A percentile compares a stretch with the other conserved stretches of the same genome.
These are phyloP conservation scores for Nymphalis io DNA, from an alignment of 1,140 invertebrate species.

Conservation along the genomic window DNA sequence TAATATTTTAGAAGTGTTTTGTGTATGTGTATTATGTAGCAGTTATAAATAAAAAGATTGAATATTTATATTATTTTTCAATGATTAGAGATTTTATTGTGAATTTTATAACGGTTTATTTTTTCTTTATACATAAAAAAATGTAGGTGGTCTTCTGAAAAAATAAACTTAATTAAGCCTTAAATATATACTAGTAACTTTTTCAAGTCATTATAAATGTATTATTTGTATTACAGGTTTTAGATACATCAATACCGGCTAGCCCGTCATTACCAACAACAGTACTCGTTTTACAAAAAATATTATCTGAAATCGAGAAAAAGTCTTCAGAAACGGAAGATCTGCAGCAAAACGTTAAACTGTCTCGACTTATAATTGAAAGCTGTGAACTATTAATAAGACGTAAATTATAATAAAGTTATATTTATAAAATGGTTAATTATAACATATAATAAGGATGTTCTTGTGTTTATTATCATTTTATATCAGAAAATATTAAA, in stretches of 20 bases:
- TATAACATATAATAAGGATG: neutral
- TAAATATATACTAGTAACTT: no score
- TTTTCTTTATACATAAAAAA: no score
- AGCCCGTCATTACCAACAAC: constrained; percentile 62
- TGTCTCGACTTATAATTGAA: constrained; percentile 62
- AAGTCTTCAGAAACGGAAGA: constrained; percentile 44
- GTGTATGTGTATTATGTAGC: no score
- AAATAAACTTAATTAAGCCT: no score
- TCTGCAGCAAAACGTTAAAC: constrained; percentile 56
- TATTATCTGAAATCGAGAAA: constrained; percentile 54
- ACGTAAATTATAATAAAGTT: constrained; percentile 46
- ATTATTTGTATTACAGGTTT: constrained; percentile 45
- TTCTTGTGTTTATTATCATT: neutral
- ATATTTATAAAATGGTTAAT: neutral
- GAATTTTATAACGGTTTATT: no score
- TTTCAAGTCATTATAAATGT: no score
- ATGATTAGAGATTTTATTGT: no score
- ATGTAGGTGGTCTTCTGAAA: no score
- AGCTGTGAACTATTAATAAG: constrained; percentile 63
- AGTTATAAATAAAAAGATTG: no score
- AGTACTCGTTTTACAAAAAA: constrained; percentile 54
- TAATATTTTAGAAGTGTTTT: no score
- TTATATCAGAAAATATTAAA: no score
- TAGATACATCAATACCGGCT: constrained; percentile 67
- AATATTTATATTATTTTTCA: no score